Evolutionary conservation across 2,888 invertebrate species (phyloP), one percentile per base, ranked within the genome.

Genomic region (Agriopis aurantiaria): DNA sequence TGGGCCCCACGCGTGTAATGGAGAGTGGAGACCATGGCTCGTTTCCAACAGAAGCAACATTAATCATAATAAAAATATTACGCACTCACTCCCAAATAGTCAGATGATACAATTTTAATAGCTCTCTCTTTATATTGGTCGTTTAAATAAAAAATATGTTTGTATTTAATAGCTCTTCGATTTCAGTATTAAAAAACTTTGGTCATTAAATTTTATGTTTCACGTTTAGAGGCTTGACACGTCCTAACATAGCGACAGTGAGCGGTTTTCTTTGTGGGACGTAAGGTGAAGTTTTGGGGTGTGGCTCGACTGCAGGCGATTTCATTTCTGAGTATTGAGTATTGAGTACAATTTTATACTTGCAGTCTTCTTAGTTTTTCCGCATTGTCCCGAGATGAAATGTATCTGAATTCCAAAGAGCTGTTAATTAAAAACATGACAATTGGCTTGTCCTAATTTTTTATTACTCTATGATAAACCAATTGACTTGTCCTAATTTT

Each of bases 261-360:
- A 75, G 84, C 88, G 89, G 89, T 79, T 67, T 78, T 79, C 87
- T 90, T 88, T 90, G 88, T 55, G 55, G 60, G 52, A 57, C 7
- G 43, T 84, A 77, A 72, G 72, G 75, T 78, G 67, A 72, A 65
- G 68, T 72, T 61, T 56, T 51, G 48, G 51, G 61, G 7, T n/a
- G 57, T 51, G 11, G 70, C 69, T 73, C 6, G 9, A 77, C 65
- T 80, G 52, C 8, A 0, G 77, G 83, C 85, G 82, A 43, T 60
- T 41, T 58, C 23, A 23, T 12, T 40, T 33, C 5, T 33, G 1
- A 5, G 33, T 33, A 33, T 1, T 33, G 33, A 3, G 5, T 33
- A 33, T 33, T 33, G 1, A 33, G 33, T 33, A 33, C 33, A 33
- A 33, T 33, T 33, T 33, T 33, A 46, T 8, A n/a, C 17, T 6